Base-by-base conservation (phyloP, 2,888 invertebrate genomes). In the Rotaria socialis region DNA sequence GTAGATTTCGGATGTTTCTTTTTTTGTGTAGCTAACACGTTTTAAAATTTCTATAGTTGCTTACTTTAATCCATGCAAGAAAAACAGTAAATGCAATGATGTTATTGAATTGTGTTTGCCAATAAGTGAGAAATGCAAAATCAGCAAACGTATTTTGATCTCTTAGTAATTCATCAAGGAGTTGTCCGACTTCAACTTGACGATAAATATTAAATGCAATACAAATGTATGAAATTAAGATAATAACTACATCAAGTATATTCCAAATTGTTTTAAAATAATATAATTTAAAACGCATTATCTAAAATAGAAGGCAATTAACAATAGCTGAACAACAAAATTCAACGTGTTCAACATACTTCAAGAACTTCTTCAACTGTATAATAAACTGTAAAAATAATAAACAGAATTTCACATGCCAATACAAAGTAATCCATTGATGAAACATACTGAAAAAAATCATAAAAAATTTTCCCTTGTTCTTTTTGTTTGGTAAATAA, bases 51-150 rank as follows among this genome's bases (percentile, higher is more conserved):
- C 22, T 88, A 14, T 67, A 22, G 14, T 35, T 7, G 3, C 80
- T 80, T 80, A 92, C 92, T 90, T 94, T 94, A 85, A 94, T 92
- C 93, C 94, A 94, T 0, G 94, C 92, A 50, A 94, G 91, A 91
- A 94, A 94, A 16, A 94, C 92, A 74, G 93, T 92, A 24, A 94
- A 90, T 1, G 94, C 94, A 88, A 93, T 91, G 75, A 93, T 91
- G 89, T 93, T 93, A 89, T 93, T 93, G 89, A 93, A 94, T 84
- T 92, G 90, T 8, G 91, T 90, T 47, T 55, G 35, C 90, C 92
- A 92, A 87, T 91, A 91, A 10, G 92, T 92, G 1, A 94, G 90
- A 56, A 90, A 90, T 88, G 94, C 93, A 89, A 94, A 92, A 89
- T 93, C 93, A 19, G 92, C 90, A 88, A 92, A 93, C 35, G 89